Evolutionary conservation across 2,888 invertebrate species (phyloP).

Genomic region (Poecilus cupreus): DNA sequence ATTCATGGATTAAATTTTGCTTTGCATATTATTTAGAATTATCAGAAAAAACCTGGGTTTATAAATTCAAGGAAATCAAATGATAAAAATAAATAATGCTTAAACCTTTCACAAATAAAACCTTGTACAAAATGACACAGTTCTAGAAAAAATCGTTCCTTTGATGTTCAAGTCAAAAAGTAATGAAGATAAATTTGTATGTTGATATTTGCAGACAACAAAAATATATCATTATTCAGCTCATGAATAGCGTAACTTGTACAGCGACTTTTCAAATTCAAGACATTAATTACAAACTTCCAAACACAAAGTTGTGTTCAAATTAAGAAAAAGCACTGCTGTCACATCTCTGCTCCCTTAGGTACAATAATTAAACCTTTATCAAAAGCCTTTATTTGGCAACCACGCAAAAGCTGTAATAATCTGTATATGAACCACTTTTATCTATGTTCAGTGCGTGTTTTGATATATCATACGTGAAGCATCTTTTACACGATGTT

Average conservation of each 20-base stretch:
- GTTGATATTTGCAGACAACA: neutral
- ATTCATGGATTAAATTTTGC: too few species aligned
- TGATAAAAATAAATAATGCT: too few species aligned
- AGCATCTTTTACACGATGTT: neutral
- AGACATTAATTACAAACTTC: constrained; percentile 38
- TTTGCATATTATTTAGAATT: too few species aligned
- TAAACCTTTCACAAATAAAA: too few species aligned
- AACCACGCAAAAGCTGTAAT: constrained; percentile 6
- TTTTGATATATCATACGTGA: neutral
- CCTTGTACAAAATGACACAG: neutral
- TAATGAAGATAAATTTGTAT: neutral
- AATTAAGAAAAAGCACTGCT: constrained; percentile 22
- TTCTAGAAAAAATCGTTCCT: neutral
- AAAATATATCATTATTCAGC: neutral
- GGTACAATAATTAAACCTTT: constrained; percentile 38
- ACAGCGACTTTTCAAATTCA: constrained; percentile 18
- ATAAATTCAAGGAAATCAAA: too few species aligned
- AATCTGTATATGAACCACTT: neutral
- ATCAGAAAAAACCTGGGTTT: too few species aligned
- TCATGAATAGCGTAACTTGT: neutral
- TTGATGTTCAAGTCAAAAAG: too few species aligned
- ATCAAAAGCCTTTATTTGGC: constrained; percentile 12
- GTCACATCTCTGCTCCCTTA: constrained; percentile 13
- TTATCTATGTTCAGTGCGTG: neutral
- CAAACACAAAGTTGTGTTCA: neutral